Evolutionary conservation across 1,140 invertebrate species (phyloP).

Genomic region (Heterodera schachtii): DNA sequence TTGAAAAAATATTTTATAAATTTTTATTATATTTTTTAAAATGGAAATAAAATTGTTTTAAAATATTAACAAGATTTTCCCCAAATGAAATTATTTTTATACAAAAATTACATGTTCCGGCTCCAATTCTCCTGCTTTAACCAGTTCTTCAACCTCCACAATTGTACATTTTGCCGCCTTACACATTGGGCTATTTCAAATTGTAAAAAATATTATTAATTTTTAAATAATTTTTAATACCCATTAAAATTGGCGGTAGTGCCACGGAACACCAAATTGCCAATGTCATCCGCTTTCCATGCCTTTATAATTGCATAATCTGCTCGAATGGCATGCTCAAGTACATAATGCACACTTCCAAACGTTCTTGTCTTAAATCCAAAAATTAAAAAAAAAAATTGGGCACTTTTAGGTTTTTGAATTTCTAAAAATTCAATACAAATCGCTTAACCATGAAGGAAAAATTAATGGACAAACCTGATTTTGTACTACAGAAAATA

Average conservation of each 20-base stretch:
- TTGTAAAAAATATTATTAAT: background rate
- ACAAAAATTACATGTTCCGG: constrained; percentile 48
- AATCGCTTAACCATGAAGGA: too few species aligned
- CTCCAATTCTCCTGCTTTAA: constrained; percentile 56
- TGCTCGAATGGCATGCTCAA: constrained; percentile 93
- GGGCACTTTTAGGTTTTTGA: too few species aligned
- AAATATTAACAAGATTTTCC: too few species aligned
- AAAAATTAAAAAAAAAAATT: constrained; percentile 6
- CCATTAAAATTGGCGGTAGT: constrained; percentile 62
- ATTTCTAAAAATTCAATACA: too few species aligned
- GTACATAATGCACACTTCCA: constrained; percentile 82
- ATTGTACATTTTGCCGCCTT: constrained; percentile 57
- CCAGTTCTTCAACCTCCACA: constrained; percentile 65
- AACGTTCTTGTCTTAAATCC: constrained; percentile 73
- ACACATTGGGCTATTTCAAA: constrained; percentile 61
- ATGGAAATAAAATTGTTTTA: too few species aligned
- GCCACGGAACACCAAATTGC: constrained; percentile 83
- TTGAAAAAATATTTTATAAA: background rate
- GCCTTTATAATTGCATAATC: constrained; percentile 95
- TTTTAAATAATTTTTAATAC: background rate
- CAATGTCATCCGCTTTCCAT: constrained; percentile 89
- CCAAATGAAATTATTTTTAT: background rate
- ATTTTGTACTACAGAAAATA: background rate
- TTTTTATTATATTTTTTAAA: background rate
- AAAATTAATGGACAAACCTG: too few species aligned